These are phyloP conservation scores for Heterohyrax brucei DNA, from an alignment of 2,797 vertebrate genomes.

Conservation along the genomic window DNA sequence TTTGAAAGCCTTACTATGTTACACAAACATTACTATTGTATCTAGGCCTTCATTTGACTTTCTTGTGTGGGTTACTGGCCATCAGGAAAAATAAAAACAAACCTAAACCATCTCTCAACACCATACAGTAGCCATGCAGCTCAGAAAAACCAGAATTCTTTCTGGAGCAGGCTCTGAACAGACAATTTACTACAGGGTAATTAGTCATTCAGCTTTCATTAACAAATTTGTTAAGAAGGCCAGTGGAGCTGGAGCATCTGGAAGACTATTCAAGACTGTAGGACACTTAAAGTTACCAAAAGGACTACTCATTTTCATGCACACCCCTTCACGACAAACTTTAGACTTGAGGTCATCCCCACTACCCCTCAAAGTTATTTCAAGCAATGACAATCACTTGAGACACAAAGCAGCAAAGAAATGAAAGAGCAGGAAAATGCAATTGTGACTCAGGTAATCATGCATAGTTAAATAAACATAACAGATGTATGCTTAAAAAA, in stretches of 20 bases:
- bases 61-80: slow-evolving; percentile 13
- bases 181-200: background rate
- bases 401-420: background rate
- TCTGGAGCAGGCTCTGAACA: slow-evolving; percentile 72
- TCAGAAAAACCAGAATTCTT: slow-evolving; percentile 77
- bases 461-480: slow-evolving; percentile 65
- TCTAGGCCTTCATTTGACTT: slow-evolving; percentile 22
- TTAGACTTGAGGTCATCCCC: slow-evolving; percentile 67
- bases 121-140: background rate
- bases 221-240: background rate
- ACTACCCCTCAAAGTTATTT: slow-evolving; percentile 61
- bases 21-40: slow-evolving; percentile 47
- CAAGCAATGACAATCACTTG: background rate
- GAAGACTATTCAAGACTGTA: background rate
- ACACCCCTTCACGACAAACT: slow-evolving; percentile 20
- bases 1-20: slow-evolving; percentile 29
- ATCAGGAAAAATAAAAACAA: slow-evolving; percentile 56
- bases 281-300: slow-evolving; percentile 42
- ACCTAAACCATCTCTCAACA: slow-evolving; percentile 20
- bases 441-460: background rate
- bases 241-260: background rate
- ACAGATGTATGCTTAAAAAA: background rate
- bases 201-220: background rate
- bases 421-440: slow-evolving; percentile 35
- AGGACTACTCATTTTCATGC: slow-evolving; percentile 76